phyloP scores from a whole-genome alignment of 2,888 invertebrate genomes.

The Trissoscelio sp. region DNA sequence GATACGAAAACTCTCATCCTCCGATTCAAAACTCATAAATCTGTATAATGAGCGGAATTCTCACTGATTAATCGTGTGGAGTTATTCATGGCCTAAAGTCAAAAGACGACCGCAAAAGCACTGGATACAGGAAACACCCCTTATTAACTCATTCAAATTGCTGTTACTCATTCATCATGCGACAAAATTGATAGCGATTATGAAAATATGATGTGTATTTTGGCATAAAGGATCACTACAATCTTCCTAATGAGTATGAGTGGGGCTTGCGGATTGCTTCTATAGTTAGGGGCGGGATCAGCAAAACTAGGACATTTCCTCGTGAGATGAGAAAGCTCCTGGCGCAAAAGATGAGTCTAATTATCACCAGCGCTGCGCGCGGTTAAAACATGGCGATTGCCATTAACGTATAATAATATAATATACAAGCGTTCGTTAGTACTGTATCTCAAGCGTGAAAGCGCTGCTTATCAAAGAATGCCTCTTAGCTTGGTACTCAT shows the following conservation, averaged over 20 bases:
- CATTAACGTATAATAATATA: constrained; percentile 66
- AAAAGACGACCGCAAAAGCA: constrained; percentile 1
- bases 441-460: constrained; percentile 1
- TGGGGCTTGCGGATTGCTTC: constrained; percentile 14
- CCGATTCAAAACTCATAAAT: constrained; percentile 22
- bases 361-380: constrained; percentile 71
- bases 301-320: constrained; percentile 70
- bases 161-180: constrained; percentile 5
- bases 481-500: constrained; percentile 2
- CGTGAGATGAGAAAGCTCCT: constrained; percentile 54
- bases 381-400: constrained; percentile 70
- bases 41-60: constrained; percentile 14
- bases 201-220: constrained; percentile 13
- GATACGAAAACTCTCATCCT: background rate
- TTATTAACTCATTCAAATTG: constrained; percentile 15
- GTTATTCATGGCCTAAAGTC: constrained; percentile 16
- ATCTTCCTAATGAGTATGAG: constrained; percentile 31
- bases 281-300: constrained; percentile 4
- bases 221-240: constrained; percentile 1
- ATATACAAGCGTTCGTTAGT: constrained; percentile 22
- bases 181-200: constrained; percentile 18
- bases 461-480: constrained; percentile 36
- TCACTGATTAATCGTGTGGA: constrained; percentile 9
- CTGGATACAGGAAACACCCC: background rate
- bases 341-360: constrained; percentile 68